Base-by-base conservation (phyloP, 2,888 invertebrate genomes). In the Leucophora obtusa region DNA sequence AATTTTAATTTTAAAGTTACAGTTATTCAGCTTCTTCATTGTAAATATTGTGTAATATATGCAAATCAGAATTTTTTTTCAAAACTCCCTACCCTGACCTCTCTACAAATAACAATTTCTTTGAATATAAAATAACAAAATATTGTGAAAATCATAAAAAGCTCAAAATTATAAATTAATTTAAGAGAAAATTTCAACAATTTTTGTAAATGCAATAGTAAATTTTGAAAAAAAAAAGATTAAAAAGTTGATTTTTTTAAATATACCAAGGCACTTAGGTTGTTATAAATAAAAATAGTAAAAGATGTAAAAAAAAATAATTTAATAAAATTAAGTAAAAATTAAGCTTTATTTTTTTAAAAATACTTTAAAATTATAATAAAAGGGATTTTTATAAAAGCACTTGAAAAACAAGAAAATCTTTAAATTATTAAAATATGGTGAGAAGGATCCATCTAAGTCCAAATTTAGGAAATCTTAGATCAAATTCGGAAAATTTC, bases 11-110 rank as follows among this genome's bases (percentile, higher is more conserved):
- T 88, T 89, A 88, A 88, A 89, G 88, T 88, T 90, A 88, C 90
- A 89, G 90, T 87, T 90, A 90, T 90, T 89, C 89, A 89, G 87
- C 90, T 90, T 87, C 71, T 87, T 90, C 86, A 89, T 90, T 89
- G 90, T 90, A 90, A 90, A 90, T 90, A 89, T 89, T 90, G 90
- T 90, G 89, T 87, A 87, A 88, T 90, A 88, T 69, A 81, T 47
- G n/a, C 43, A 79, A 79, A 35, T 90, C 90, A 90, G 90, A 90
- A 90, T 90, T 89, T 88, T 28, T 73, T 33, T 38, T 33, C 24
- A 63, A 70, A 18, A 28, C 56, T 43, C 33, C 21, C 14, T 4
- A 9, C 53, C 10, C 14, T 28, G 28, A 6, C 28, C 70, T 58
- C 3, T n/a, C 24, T 21, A 17, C 15, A 11, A 15, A 6, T 47